Conservation (phyloP, 2,888 invertebrate genomes). For the Drosophila prolongata region DNA sequence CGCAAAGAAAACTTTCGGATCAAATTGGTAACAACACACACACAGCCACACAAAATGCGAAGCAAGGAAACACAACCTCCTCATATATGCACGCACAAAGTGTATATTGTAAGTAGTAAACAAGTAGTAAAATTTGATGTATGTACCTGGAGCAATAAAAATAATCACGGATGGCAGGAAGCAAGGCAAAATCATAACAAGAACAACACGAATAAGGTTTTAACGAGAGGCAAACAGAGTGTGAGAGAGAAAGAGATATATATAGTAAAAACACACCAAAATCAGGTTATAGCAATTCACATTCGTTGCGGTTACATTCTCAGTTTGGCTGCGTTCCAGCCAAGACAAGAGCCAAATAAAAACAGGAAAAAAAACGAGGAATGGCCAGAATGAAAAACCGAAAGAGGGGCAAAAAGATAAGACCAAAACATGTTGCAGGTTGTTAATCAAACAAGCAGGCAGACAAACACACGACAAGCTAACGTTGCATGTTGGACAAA, state of each 20-base stretch:
- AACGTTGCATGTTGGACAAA: conserved; percentile 44
- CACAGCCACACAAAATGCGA: conserved; percentile 30
- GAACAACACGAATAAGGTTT: conserved; percentile 37
- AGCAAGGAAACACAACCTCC: conserved; percentile 15
- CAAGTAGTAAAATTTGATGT: conserved; percentile 56
- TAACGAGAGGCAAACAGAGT: conserved; percentile 8
- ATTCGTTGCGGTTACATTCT: conserved; percentile 43
- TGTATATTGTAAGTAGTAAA: conserved; percentile 46
- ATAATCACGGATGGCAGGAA: conserved; percentile 31
- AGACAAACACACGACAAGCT: conserved; percentile 39
- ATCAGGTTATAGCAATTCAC: conserved; percentile 31
- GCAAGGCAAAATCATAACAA: conserved; percentile 40
- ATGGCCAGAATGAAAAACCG: conserved; percentile 7
- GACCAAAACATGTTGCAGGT: conserved; percentile 47
- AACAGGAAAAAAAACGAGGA: conserved; percentile 4
- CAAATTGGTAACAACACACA: conserved; percentile 27
- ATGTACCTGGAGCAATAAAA: conserved; percentile 49
- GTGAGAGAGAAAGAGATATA: conserved; percentile 2
- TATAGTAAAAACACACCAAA: conserved; percentile 35
- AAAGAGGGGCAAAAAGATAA: conserved; percentile 24
- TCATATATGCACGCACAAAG: conserved; percentile 12
- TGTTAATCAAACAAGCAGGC: conserved; percentile 50
- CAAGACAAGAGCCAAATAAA: conserved; percentile 33
- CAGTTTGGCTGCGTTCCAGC: conserved; percentile 39
- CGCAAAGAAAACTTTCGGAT: conserved; percentile 33